Conservation (phyloP, 2,797 vertebrate genomes). For the Serranus cabrilla region DNA sequence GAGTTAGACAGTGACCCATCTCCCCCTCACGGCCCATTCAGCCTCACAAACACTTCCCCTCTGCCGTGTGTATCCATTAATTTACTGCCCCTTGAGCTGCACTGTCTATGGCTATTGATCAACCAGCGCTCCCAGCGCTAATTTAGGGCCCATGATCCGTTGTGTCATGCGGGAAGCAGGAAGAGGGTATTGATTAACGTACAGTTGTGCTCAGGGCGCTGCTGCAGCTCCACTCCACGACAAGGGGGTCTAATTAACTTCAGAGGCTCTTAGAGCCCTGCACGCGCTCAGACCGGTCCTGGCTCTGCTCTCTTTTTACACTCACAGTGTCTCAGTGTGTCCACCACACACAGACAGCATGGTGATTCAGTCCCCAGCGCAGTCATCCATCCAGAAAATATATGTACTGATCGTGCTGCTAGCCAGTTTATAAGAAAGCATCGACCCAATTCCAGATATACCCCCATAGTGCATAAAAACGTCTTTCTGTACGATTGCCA, state of each 20-base stretch:
- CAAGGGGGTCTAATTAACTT: slow-evolving; percentile 64
- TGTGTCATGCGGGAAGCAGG: slow-evolving; percentile 77
- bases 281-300: slow-evolving; percentile 31
- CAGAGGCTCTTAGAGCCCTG: slow-evolving; percentile 44
- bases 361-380: slow-evolving; percentile 13
- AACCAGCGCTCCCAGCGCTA: slow-evolving; percentile 75
- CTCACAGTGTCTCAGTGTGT: neutral
- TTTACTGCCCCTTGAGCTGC: slow-evolving; percentile 75
- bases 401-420: slow-evolving; percentile 7
- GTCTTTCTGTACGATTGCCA: neutral
- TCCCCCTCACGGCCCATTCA: slow-evolving; percentile 25
- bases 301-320: slow-evolving; percentile 31
- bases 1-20: slow-evolving; percentile 57
- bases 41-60: slow-evolving; percentile 46
- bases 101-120: slow-evolving; percentile 87
- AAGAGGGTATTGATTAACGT: slow-evolving; percentile 76
- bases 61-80: slow-evolving; percentile 54
- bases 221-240: slow-evolving; percentile 49
- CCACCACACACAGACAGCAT: slow-evolving; percentile 6
- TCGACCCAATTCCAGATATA: neutral
- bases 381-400: slow-evolving; percentile 33
- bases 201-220: slow-evolving; percentile 55
- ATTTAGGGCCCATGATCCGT: slow-evolving; percentile 82
- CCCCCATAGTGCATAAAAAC: slow-evolving; percentile 12
- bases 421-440: slow-evolving; percentile 13